A percentile compares a stretch with the other conserved stretches of the same genome.
Evolutionary conservation across 2,113 vertebrate species (phyloP).

Genomic region (Triplophysa tibetana): DNA sequence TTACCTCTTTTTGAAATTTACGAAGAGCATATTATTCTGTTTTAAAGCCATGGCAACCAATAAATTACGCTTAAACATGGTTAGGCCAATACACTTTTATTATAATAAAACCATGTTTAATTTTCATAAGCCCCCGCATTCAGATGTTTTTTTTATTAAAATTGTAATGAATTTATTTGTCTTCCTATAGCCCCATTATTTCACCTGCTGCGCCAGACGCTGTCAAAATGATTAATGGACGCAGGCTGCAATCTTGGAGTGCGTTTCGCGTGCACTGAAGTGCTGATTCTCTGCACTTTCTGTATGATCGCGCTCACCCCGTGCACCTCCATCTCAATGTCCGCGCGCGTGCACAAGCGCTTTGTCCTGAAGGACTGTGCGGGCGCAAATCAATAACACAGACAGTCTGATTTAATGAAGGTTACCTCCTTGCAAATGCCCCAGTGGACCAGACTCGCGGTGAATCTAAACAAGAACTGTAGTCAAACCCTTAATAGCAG

Average conservation of each 20-base stretch:
- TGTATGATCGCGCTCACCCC: slow-evolving; percentile 47
- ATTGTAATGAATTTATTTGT: slow-evolving; percentile 27
- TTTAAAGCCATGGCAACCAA: too few species aligned
- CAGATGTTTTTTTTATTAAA: slow-evolving; percentile 12
- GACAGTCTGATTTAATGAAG: slow-evolving; percentile 67
- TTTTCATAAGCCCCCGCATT: too few species aligned
- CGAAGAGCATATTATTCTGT: too few species aligned
- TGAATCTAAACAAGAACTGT: slow-evolving; percentile 62
- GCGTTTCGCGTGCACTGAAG: slow-evolving; percentile 35
- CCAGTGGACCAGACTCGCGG: slow-evolving; percentile 52
- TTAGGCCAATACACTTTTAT: too few species aligned
- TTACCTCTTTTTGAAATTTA: too few species aligned
- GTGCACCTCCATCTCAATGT: slow-evolving; percentile 58
- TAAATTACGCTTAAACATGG: too few species aligned
- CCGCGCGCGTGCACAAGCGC: slow-evolving; percentile 47
- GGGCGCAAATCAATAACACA: slow-evolving; percentile 71
- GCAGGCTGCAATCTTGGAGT: slow-evolving; percentile 23
- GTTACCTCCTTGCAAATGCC: slow-evolving; percentile 60
- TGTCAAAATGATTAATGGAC: slow-evolving; percentile 53
- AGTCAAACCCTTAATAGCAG: slow-evolving; percentile 58
- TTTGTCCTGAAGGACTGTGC: slow-evolving; percentile 63
- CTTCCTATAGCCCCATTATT: slow-evolving; percentile 36
- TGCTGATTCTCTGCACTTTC: slow-evolving; percentile 52
- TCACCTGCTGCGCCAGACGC: slow-evolving; percentile 27
- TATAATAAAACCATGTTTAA: too few species aligned